phyloP scores from a whole-genome alignment of 92 coral and sea anemone species.

The Zoanthus sociatus region DNA sequence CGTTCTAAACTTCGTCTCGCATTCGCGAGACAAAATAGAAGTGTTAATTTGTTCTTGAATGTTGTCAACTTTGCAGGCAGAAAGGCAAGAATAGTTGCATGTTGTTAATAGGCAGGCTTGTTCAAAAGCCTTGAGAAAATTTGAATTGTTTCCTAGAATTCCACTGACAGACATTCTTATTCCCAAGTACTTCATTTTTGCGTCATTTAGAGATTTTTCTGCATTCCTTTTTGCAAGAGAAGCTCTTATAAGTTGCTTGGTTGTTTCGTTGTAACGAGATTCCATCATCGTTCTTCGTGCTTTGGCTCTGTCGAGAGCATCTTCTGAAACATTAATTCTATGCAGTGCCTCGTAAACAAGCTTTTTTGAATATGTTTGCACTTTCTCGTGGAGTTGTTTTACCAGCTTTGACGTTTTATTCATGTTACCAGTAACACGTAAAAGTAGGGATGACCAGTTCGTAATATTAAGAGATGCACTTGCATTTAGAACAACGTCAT shows the following conservation, averaged over 20 bases:
- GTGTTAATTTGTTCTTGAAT: conserved; percentile 21
- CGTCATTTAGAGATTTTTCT: conserved; percentile 3
- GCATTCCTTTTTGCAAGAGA: not conserved
- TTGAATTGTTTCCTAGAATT: conserved; percentile 19
- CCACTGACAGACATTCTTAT: conserved; percentile 1
- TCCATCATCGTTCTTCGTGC: conserved; percentile 6
- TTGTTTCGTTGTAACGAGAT: not conserved
- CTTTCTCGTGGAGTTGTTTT: conserved; percentile 25
- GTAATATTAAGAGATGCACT: conserved; percentile 1
- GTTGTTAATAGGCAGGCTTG: conserved; percentile 10
- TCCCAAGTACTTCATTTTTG: not conserved
- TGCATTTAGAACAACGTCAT: conserved; percentile 4
- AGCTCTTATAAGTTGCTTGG: not conserved
- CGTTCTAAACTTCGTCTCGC: conserved; percentile 24
- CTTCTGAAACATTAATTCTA: conserved; percentile 28
- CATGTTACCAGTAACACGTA: conserved; percentile 51
- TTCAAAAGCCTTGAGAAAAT: conserved; percentile 12
- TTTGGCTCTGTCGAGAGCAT: conserved; percentile 12
- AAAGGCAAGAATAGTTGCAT: conserved; percentile 24
- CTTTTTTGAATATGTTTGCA: conserved; percentile 26
- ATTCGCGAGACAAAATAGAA: conserved; percentile 17
- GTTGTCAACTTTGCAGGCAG: conserved; percentile 16
- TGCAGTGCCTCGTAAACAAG: conserved; percentile 22
- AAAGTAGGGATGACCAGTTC: conserved; percentile 47
- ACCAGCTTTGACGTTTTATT: conserved; percentile 52